A percentile compares a stretch with the other conserved stretches of the same genome.
Conservation (phyloP, 35 echinoderm and acorn worm genomes). For the Diadema setosum region DNA sequence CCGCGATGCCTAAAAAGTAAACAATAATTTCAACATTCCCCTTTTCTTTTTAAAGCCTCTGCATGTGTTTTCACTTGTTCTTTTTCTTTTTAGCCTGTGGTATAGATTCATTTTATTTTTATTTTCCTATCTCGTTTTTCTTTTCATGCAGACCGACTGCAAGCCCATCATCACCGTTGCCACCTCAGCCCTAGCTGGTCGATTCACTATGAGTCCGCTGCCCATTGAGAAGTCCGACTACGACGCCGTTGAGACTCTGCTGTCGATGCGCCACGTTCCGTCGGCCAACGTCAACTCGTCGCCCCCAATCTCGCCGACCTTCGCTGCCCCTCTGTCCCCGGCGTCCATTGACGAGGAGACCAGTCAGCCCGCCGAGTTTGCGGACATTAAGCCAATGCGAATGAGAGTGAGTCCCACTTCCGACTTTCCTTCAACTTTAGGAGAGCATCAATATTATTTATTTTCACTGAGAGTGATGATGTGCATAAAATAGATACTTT, state of each 20-base stretch:
- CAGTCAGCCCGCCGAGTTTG: background rate
- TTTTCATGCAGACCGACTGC: background rate
- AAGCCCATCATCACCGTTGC: background rate
- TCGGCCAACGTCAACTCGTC: background rate
- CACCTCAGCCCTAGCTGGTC: background rate
- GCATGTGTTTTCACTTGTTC: too few relatives aligned
- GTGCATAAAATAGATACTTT: too few relatives aligned
- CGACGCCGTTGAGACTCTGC: constrained; percentile 76
- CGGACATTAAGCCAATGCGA: background rate
- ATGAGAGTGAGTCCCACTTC: background rate
- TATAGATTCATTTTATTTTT: too few relatives aligned
- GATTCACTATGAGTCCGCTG: constrained; percentile 3
- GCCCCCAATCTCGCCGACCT: background rate
- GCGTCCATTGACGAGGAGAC: constrained; percentile 22
- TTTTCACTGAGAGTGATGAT: too few relatives aligned
- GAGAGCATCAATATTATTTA: too few relatives aligned
- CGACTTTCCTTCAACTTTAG: too few relatives aligned
- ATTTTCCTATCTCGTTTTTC: too few relatives aligned
- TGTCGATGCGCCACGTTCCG: constrained; percentile 60
- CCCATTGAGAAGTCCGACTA: constrained; percentile 65
- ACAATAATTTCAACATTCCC: too few relatives aligned
- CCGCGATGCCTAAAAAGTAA: too few relatives aligned
- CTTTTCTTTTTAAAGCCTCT: too few relatives aligned
- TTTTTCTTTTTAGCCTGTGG: too few relatives aligned
- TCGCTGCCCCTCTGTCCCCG: constrained; percentile 23